Evolutionary conservation across 2,888 invertebrate species (phyloP), one percentile per base, ranked within the genome.

Genomic region (Tetranychus piercei): DNA sequence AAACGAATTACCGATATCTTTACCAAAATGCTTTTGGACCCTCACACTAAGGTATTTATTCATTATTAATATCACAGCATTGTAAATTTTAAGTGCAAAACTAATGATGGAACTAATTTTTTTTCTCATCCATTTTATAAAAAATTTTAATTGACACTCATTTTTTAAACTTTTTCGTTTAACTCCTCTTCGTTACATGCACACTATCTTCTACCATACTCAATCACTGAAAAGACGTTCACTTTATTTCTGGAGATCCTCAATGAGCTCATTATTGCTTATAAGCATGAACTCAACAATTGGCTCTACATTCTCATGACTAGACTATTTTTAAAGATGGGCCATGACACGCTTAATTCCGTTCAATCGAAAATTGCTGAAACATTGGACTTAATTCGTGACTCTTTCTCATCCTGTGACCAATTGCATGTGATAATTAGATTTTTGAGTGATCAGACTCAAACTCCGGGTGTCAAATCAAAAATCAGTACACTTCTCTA

Each of bases 21-120:
- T 81, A 90, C 92, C 77, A 90, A 92, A 84, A 93, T 96, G 92
- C 95, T 97, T 82, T 93, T 94, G 87, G 96, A 97, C 83, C 91
- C 94, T 3, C 92, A 96, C 84, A 88, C 94, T 80, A 90, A 92
- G 85, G 86, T 85, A 80, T 76, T 74, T 66, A 44, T n/a, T n/a
- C 18, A 44, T 71, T 71, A 34, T 34, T 5, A 34, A 34, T 4
- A 11, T 8, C 55, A 73, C 7, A 20, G 2, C 45, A 8, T 20
- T 9, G 8, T 70, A 15, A n/a, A 73, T 18, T 64, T 73, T 15
- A 34, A 5, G 4, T 22, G 67, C 6, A 23, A 69, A 23, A 9
- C 6, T 20, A 6, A 7, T 15, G n/a, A 20, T 66, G 7, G 8
- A 45, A 20, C 66, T 8, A 65, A 44, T 72, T 64, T 7, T 64